Conservation (phyloP, 2,888 invertebrate species). For the Kryphioiulus occultus region DNA sequence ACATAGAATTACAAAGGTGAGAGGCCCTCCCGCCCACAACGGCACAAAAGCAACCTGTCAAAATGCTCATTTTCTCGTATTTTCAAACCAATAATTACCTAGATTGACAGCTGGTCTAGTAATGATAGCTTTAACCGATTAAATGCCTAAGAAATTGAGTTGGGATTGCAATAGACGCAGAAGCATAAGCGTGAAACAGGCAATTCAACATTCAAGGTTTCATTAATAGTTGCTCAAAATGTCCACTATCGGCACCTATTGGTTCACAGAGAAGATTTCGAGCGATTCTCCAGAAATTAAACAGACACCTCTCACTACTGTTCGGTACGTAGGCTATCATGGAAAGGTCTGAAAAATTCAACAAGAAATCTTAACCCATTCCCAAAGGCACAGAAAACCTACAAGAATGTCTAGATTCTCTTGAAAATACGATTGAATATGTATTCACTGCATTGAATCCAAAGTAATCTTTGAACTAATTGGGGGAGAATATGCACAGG, state of each 20-base stretch:
- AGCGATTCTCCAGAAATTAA: too few species aligned
- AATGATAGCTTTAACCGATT: constrained; percentile 4
- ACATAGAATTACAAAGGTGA: constrained; percentile 18
- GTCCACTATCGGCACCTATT: neutral
- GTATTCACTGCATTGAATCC: neutral
- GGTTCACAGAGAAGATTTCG: too few species aligned
- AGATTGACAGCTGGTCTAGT: neutral
- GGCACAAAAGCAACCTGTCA: neutral
- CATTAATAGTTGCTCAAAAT: neutral
- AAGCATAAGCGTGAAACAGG: neutral
- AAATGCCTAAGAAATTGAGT: constrained; percentile 1
- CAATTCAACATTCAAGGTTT: neutral
- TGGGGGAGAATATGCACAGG: neutral
- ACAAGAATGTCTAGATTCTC: too few species aligned
- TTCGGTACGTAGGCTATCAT: too few species aligned
- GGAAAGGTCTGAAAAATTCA: too few species aligned
- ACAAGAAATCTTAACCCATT: too few species aligned
- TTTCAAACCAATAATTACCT: constrained; percentile 16
- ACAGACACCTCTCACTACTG: too few species aligned
- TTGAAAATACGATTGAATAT: too few species aligned
- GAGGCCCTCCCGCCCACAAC: neutral
- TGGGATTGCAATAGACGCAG: neutral
- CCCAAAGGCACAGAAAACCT: too few species aligned
- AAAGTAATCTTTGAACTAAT: neutral
- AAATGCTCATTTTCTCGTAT: constrained; percentile 9